Percentiles rank a stretch among this genome's conserved stretches.
phyloP scores from a whole-genome alignment of 2,797 vertebrate species.

The Lithobates pipiens region DNA sequence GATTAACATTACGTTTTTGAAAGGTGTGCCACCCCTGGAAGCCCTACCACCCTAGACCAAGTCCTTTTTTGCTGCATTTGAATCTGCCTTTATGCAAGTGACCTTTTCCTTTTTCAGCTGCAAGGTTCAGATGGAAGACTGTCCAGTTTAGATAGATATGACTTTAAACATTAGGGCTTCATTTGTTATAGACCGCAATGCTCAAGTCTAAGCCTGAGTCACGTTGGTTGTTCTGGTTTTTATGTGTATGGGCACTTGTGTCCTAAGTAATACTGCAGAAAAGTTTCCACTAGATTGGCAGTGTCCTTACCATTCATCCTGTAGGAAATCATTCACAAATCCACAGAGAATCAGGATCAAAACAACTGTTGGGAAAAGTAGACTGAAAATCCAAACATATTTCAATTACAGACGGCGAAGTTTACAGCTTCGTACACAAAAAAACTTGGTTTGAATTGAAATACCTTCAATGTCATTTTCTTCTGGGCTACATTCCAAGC shows the following conservation, averaged over 20 bases:
- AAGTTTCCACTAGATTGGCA: constrained; percentile 11
- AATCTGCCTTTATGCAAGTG: too few relatives aligned
- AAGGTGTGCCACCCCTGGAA: too few relatives aligned
- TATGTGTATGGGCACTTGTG: not conserved
- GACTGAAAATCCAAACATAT: constrained; percentile 56
- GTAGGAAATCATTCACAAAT: constrained; percentile 39
- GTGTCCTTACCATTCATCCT: constrained; percentile 21
- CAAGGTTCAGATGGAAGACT: too few relatives aligned
- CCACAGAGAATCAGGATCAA: constrained; percentile 30
- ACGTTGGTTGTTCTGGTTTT: too few relatives aligned
- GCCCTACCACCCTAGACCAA: too few relatives aligned
- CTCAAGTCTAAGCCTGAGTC: too few relatives aligned
- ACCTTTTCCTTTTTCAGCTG: too few relatives aligned
- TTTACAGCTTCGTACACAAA: constrained; percentile 62
- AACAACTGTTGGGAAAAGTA: constrained; percentile 48
- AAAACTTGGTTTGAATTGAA: constrained; percentile 56
- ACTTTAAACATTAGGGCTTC: too few relatives aligned
- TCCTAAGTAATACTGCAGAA: constrained; percentile 1
- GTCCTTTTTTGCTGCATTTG: too few relatives aligned
- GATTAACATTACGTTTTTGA: too few relatives aligned
- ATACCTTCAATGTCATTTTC: constrained; percentile 63
- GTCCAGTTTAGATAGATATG: too few relatives aligned
- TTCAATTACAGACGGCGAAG: constrained; percentile 59
- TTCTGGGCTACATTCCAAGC: constrained; percentile 59
- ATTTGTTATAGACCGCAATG: too few relatives aligned